Percentiles rank a stretch among this genome's conserved stretches.
Conservation (phyloP, 1,140 invertebrate species). For the Platyscapa corneri region DNA sequence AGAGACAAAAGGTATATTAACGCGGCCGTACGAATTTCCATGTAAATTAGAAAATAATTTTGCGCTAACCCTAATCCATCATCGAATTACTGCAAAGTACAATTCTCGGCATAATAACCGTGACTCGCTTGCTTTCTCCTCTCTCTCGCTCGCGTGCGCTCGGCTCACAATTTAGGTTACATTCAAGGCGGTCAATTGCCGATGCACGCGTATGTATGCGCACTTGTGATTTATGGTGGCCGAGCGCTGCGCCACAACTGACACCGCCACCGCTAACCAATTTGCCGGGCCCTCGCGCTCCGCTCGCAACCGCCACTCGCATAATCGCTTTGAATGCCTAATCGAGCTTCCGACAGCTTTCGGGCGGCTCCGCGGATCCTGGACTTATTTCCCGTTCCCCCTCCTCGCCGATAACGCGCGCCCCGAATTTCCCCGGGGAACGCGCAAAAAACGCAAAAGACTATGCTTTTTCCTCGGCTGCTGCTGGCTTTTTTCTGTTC, state of each 20-base stretch:
- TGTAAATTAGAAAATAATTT: conserved; percentile 44
- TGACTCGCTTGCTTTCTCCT: background rate
- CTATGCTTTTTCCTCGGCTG: background rate
- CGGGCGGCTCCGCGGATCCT: background rate
- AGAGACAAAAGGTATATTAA: background rate
- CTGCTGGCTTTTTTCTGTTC: background rate
- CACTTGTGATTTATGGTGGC: conserved; percentile 24
- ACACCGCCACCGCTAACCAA: conserved; percentile 40
- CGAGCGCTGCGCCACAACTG: background rate
- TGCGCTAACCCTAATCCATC: conserved; percentile 30
- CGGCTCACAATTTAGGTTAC: conserved; percentile 32
- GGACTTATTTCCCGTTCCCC: background rate
- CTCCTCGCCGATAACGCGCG: background rate
- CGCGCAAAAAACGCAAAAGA: conserved; percentile 19
- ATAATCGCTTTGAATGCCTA: conserved; percentile 39
- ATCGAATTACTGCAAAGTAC: conserved; percentile 34
- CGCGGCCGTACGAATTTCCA: background rate
- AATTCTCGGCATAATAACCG: conserved; percentile 22
- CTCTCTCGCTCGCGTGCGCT: background rate
- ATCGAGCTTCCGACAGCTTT: conserved; percentile 27
- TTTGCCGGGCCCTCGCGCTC: conserved; percentile 9
- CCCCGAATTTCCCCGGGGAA: conserved; percentile 35
- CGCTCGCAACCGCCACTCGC: background rate
- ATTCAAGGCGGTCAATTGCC: conserved; percentile 43
- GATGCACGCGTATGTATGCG: conserved; percentile 6